phyloP scores from a whole-genome alignment of 2,888 invertebrate species.

The Cartodere bifasciata region DNA sequence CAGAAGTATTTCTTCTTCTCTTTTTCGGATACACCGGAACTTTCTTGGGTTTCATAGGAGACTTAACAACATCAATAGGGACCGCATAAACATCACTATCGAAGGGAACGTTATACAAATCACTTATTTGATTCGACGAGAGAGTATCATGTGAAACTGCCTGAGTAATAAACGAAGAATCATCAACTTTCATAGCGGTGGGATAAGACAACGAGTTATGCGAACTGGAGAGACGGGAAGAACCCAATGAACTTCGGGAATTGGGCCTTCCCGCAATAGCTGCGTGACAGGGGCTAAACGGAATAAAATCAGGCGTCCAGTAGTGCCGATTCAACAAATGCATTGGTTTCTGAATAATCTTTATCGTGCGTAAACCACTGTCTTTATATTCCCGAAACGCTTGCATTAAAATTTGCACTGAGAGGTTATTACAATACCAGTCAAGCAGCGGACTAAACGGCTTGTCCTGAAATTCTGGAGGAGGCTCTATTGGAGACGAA shows the following conservation, averaged over 20 bases:
- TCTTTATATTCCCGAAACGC: conserved; percentile 37
- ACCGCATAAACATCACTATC: conserved; percentile 82
- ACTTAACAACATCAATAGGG: conserved; percentile 67
- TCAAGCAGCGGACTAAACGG: conserved; percentile 32
- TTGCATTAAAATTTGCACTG: conserved; percentile 37
- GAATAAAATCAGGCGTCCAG: conserved; percentile 45
- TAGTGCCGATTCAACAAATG: conserved; percentile 28
- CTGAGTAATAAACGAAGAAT: conserved; percentile 77
- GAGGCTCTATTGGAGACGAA: conserved; percentile 63
- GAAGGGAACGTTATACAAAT: conserved; percentile 79
- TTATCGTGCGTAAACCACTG: conserved; percentile 16
- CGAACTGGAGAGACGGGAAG: conserved; percentile 68
- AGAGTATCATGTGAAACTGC: conserved; percentile 80
- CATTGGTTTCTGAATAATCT: conserved; percentile 10
- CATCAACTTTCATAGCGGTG: conserved; percentile 63
- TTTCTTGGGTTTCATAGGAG: conserved; percentile 39
- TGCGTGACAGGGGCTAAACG: conserved; percentile 45
- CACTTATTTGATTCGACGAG: conserved; percentile 62
- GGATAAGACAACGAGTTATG: conserved; percentile 67
- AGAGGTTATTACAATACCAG: conserved; percentile 36
- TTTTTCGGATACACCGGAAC: conserved; percentile 32
- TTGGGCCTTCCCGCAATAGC: conserved; percentile 49
- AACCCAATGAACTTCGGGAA: conserved; percentile 63
- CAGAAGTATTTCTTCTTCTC: conserved; percentile 31
- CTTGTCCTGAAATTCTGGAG: conserved; percentile 70